A percentile compares a stretch with the other conserved stretches of the same genome.
Conservation (phyloP, 2,113 vertebrate species). For the Actenoides hombroni region DNA sequence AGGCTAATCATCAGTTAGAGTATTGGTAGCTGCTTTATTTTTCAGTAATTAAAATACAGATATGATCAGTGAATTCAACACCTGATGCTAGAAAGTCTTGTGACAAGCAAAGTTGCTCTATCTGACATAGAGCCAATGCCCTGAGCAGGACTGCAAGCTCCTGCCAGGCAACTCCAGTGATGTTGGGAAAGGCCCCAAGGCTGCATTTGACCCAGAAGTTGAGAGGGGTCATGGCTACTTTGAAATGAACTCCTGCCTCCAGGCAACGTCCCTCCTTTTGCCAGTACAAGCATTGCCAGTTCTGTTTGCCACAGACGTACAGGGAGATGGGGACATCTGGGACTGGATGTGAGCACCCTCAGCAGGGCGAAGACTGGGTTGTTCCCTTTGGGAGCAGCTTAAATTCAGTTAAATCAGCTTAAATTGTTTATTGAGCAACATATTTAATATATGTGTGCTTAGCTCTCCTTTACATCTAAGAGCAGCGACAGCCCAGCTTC, state of each 20-base stretch:
- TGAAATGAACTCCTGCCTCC: neutral
- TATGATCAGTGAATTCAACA: neutral
- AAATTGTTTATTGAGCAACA: neutral
- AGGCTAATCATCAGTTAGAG: neutral
- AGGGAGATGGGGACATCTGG: neutral
- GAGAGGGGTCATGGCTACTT: neutral
- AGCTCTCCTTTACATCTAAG: neutral
- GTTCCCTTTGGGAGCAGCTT: neutral
- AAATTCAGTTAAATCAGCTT: neutral
- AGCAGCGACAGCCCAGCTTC: neutral
- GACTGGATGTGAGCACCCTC: neutral
- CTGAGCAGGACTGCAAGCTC: neutral
- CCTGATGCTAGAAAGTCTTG: neutral
- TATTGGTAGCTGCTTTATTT: neutral
- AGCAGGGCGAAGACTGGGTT: neutral
- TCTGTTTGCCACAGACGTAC: neutral
- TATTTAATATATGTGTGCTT: rapidly evolving
- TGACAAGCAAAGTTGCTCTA: neutral
- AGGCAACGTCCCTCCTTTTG: neutral
- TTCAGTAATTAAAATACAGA: neutral
- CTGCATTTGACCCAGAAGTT: neutral
- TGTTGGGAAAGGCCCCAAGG: neutral
- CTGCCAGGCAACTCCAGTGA: neutral
- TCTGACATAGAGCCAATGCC: neutral
- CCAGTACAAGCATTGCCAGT: neutral